Conservation (phyloP, 2,113 vertebrate species). For the Pelmatolapia mariae region DNA sequence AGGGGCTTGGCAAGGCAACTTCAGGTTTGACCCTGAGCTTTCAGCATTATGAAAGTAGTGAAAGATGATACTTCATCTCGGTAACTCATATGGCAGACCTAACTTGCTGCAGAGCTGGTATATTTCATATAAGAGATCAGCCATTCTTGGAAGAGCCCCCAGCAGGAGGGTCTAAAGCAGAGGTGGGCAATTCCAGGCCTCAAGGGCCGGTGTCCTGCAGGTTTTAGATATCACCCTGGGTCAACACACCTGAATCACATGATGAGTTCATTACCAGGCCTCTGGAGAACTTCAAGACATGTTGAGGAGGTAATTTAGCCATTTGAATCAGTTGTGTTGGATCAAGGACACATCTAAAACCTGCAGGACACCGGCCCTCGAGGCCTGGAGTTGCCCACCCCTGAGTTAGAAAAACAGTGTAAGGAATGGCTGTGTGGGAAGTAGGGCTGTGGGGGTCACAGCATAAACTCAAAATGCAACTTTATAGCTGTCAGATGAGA, state of each 20-base stretch:
- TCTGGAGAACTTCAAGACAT: background rate
- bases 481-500: background rate
- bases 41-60: background rate
- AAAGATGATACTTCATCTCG: background rate
- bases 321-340: too few relatives aligned
- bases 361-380: background rate
- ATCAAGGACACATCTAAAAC: background rate
- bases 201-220: background rate
- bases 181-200: background rate
- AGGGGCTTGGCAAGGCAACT: background rate
- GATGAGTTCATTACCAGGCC: rapidly evolving
- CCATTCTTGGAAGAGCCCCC: background rate
- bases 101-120: background rate
- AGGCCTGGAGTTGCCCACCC: background rate
- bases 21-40: background rate
- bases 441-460: background rate
- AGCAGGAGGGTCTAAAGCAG: background rate
- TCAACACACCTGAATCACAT: background rate
- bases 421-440: background rate
- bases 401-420: background rate
- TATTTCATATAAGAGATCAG: background rate
- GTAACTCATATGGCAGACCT: background rate
- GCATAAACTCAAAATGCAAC: background rate
- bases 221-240: rapidly evolving
- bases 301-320: background rate